Conservation (phyloP, 2,113 vertebrate species). For the Nannospalax galili region DNA sequence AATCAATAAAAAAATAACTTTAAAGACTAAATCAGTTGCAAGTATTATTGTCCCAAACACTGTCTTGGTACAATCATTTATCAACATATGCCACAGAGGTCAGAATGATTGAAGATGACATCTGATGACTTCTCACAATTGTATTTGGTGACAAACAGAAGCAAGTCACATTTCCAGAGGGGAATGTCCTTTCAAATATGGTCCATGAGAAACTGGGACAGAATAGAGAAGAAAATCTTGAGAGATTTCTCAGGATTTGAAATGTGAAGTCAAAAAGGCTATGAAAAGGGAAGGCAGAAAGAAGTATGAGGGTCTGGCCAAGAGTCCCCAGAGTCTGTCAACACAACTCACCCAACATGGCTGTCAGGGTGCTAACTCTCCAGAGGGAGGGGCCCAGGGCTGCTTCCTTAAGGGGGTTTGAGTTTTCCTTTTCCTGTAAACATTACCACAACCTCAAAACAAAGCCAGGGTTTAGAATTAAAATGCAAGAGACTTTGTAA, state of each 20-base stretch:
- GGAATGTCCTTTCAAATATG: neutral
- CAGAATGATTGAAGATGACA: neutral
- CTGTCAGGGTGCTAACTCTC: neutral
- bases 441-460: neutral
- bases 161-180: neutral
- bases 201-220: neutral
- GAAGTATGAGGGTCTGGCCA: neutral
- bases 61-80: slow-evolving; percentile 2
- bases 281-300: neutral
- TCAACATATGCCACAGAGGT: neutral
- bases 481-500: slow-evolving; percentile 37
- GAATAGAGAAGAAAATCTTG: neutral
- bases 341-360: neutral
- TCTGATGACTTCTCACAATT: neutral
- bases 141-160: neutral
- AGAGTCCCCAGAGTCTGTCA: neutral
- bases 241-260: neutral
- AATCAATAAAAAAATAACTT: neutral
- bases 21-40: neutral
- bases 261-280: neutral
- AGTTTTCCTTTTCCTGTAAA: neutral
- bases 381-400: neutral
- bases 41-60: neutral
- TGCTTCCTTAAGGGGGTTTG: neutral
- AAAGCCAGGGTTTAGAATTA: neutral